Percentiles rank a stretch among this genome's conserved stretches.
These are phyloP conservation scores for Colaptes auratus DNA, from an alignment of 2,113 vertebrate genomes.

Conservation along the genomic window DNA sequence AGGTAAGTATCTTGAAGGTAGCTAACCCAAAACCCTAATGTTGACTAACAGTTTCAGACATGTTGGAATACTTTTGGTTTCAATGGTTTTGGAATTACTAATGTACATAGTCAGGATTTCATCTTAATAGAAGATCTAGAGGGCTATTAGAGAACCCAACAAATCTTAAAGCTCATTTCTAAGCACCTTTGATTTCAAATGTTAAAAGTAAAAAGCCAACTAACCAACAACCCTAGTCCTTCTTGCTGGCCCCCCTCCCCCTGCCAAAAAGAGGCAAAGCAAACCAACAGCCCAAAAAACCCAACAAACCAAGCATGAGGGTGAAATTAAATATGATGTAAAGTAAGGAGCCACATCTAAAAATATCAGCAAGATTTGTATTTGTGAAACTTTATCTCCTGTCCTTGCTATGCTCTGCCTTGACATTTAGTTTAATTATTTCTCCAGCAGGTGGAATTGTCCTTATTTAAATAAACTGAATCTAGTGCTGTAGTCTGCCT, in stretches of 20 bases:
- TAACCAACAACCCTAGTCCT: background rate
- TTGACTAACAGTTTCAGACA: conserved; percentile 16
- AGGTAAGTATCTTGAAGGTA: background rate
- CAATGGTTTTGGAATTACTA: background rate
- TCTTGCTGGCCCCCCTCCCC: too few species aligned
- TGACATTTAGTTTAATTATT: conserved; percentile 66
- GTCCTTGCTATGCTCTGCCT: conserved; percentile 63
- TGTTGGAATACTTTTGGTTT: conserved; percentile 26
- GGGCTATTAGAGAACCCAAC: background rate
- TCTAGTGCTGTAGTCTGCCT: background rate
- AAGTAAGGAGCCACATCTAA: conserved; percentile 40
- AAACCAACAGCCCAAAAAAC: background rate
- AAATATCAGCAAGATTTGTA: conserved; percentile 59
- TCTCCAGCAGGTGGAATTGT: conserved; percentile 69
- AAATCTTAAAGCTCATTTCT: background rate
- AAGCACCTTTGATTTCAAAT: background rate
- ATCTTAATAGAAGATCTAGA: background rate
- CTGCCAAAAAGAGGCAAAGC: background rate
- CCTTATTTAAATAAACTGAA: conserved; percentile 50
- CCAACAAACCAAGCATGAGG: background rate
- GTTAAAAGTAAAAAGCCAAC: background rate
- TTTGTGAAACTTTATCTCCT: conserved; percentile 48
- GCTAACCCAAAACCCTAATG: background rate
- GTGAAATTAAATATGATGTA: background rate
- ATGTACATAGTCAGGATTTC: background rate